Evolutionary conservation across 2,888 invertebrate genomes (phyloP).

Genomic region (Anticlea derivata): DNA sequence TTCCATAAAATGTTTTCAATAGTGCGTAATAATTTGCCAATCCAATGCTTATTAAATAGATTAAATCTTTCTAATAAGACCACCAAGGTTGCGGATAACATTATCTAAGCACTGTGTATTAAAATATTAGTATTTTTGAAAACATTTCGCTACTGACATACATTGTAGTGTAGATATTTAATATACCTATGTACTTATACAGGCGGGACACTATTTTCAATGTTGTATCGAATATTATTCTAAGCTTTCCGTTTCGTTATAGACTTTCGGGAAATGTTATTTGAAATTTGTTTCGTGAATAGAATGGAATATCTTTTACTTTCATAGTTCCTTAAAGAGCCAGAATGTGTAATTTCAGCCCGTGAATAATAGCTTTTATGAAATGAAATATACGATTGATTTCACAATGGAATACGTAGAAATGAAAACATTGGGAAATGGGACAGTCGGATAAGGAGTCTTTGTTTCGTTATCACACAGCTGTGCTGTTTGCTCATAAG

Average conservation of each 20-base stretch:
- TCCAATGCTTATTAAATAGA: constrained; percentile 4
- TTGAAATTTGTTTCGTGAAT: too few relatives aligned
- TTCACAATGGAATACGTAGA: constrained; percentile 39
- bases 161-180: constrained; percentile 8
- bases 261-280: too few relatives aligned
- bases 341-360: too few relatives aligned
- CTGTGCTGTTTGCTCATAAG: constrained; percentile 36
- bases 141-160: constrained; percentile 15
- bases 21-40: too few relatives aligned
- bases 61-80: constrained; percentile 11
- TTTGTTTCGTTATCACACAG: constrained; percentile 47
- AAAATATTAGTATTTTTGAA: constrained; percentile 6
- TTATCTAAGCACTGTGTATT: constrained; percentile 20
- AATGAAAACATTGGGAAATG: constrained; percentile 55
- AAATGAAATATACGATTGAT: constrained; percentile 6
- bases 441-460: constrained; percentile 54
- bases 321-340: too few relatives aligned
- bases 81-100: constrained; percentile 36
- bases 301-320: too few relatives aligned
- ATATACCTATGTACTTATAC: not conserved
- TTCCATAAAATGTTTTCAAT: too few relatives aligned
- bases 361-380: too few relatives aligned
- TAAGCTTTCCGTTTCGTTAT: too few relatives aligned
- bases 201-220: too few relatives aligned
- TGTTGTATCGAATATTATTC: too few relatives aligned